phyloP scores from a whole-genome alignment of 2,113 vertebrate species.

The Galeopterus variegatus region DNA sequence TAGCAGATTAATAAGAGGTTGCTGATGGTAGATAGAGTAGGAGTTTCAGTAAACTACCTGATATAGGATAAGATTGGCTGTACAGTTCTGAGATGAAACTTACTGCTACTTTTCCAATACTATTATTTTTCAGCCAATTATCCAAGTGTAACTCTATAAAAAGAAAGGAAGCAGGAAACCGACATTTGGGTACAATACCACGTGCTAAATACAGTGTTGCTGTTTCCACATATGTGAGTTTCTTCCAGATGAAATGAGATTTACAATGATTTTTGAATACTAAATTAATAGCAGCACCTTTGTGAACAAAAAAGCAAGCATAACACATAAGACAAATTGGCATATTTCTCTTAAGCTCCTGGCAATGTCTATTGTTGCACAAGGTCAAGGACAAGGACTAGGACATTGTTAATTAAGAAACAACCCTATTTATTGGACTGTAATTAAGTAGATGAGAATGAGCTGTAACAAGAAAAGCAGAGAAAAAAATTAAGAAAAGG shows the following conservation, averaged over 20 bases:
- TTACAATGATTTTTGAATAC: not conserved
- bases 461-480: constrained; percentile 35
- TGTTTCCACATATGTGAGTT: not conserved
- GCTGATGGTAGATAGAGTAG: not conserved
- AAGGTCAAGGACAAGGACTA: constrained; percentile 56
- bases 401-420: constrained; percentile 60
- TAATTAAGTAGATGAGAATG: constrained; percentile 64
- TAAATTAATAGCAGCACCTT: not conserved
- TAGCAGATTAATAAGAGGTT: not conserved
- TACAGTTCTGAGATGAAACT: not conserved
- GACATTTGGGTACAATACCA: not conserved
- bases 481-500: constrained; percentile 35
- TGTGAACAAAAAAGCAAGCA: constrained; percentile 33
- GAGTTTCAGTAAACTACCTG: not conserved
- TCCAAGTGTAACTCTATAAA: not conserved
- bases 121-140: not conserved
- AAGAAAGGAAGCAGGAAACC: not conserved
- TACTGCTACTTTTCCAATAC: not conserved
- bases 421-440: not conserved
- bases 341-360: not conserved
- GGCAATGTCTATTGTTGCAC: not conserved
- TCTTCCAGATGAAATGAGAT: not conserved
- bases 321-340: not conserved
- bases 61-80: not conserved
- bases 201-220: not conserved